Conservation (phyloP, 2,113 vertebrate genomes). For the Cyprinodon brontotheroides region DNA sequence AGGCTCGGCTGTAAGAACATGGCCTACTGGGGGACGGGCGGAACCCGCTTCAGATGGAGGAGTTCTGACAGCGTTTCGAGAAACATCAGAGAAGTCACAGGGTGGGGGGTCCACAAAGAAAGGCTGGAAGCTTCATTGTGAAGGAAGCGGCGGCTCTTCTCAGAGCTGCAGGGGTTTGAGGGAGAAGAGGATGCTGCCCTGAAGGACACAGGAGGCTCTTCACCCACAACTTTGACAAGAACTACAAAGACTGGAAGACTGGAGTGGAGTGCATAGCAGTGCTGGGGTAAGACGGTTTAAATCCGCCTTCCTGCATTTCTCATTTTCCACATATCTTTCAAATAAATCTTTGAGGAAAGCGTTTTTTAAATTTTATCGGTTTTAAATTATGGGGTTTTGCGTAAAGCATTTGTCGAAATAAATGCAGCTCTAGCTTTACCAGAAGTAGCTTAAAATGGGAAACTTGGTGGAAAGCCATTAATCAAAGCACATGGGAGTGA, state of each 20-base stretch:
- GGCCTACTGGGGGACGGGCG: conserved; percentile 91
- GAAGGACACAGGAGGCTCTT: conserved; percentile 92
- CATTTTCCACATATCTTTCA: too few species aligned
- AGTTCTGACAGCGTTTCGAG: conserved; percentile 84
- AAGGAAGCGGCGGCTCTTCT: conserved; percentile 85
- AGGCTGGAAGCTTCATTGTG: conserved; percentile 94
- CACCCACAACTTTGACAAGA: conserved; percentile 95
- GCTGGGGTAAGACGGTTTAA: conserved; percentile 81
- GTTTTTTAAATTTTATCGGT: too few species aligned
- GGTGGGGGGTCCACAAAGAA: conserved; percentile 94
- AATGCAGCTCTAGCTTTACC: too few species aligned
- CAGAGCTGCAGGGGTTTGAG: conserved; percentile 87
- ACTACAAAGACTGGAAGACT: conserved; percentile 90
- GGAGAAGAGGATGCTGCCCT: conserved; percentile 88
- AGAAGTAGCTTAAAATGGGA: too few species aligned
- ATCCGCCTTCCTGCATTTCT: too few species aligned
- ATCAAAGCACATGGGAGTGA: too few species aligned
- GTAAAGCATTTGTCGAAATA: too few species aligned
- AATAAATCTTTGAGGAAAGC: too few species aligned
- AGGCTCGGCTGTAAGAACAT: conserved; percentile 85
- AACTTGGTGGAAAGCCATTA: too few species aligned
- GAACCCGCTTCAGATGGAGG: conserved; percentile 96
- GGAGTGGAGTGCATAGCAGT: conserved; percentile 94
- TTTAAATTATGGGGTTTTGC: too few species aligned
- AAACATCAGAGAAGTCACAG: conserved; percentile 89